Evolutionary conservation across 2,113 vertebrate genomes (phyloP).

Genomic region (Gobius niger): DNA sequence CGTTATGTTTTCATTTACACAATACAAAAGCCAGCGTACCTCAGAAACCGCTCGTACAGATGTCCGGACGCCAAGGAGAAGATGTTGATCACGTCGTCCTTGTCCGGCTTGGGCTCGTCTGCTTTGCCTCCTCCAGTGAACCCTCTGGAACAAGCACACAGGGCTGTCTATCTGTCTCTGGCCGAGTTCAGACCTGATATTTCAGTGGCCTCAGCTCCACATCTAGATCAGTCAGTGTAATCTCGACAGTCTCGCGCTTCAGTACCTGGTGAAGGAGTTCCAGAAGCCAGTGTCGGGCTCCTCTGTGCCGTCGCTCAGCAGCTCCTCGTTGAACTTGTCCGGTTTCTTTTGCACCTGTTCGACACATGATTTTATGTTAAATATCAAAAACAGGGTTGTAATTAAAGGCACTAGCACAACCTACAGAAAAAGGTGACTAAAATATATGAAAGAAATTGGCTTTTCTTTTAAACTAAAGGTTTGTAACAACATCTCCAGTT

Average conservation of each 20-base stretch:
- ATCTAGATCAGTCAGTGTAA: background rate
- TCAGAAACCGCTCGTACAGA: slow-evolving; percentile 95
- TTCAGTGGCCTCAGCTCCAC: no score
- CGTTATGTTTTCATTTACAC: no score
- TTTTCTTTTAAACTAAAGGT: no score
- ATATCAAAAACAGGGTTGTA: slow-evolving; percentile 9
- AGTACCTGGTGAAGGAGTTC: slow-evolving; percentile 93
- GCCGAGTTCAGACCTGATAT: no score
- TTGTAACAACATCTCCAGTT: no score
- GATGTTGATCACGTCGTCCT: slow-evolving; percentile 95
- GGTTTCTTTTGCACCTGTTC: slow-evolving; percentile 95
- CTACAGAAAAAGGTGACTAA: no score
- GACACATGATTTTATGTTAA: background rate
- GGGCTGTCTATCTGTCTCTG: no score
- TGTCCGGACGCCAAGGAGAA: slow-evolving; percentile 98
- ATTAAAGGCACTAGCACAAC: no score
- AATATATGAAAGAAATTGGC: no score
- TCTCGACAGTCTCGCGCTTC: background rate
- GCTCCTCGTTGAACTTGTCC: slow-evolving; percentile 93
- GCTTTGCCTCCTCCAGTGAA: slow-evolving; percentile 87
- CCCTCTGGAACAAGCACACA: slow-evolving; percentile 76
- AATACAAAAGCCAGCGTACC: slow-evolving; percentile 71
- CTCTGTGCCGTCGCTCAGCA: slow-evolving; percentile 86
- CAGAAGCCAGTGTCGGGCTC: slow-evolving; percentile 94
- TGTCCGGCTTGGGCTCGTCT: slow-evolving; percentile 89